Base-by-base conservation (phyloP, 2,113 vertebrate genomes). In the Benitochromis conjunctus region DNA sequence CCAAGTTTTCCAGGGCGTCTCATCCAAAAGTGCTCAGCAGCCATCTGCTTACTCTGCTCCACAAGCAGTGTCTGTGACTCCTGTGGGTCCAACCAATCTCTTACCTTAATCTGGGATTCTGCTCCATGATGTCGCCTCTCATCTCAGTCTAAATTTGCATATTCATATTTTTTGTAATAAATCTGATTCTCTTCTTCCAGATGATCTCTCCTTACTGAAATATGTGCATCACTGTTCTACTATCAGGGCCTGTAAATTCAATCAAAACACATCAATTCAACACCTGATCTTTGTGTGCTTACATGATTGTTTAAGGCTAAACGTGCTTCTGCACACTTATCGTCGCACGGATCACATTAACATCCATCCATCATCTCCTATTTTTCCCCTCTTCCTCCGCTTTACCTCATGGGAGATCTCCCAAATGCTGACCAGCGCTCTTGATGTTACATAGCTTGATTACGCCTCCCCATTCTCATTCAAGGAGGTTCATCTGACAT, bases 291-390 rank as follows among this genome's bases (percentile, higher is more conserved):
- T 9, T 77, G 16, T 31, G 14, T 48, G 55, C 18, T 74, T 31
- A 16, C 41, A 14, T 34, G 53, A 57, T 48, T 53, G 26, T 76
- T 76, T 21, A 56, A 34, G 81, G 18, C 81, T 31, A 71, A 84
- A 82, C 36, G 19, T 51, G 31, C 64, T 69, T 62, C 71, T 31
- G 53, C 78, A 24, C 62, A 55, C 31, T 86, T 88, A 93, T 88
- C 78, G 82, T 82, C 79, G n/a, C 62, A 79, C 89, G 89, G 88
- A 88, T 92, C 86, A 79, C 77, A 82, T 91, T 90, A 88, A 26
- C 31, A 77, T 64, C 1, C 81, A 87, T 88, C 79, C 80, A 82
- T 81, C 86, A 77, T 48, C 46, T 74, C 8, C 71, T 78, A n/a
- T 16, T 12, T 51, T 9, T 13, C 38, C 18, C 13, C 64, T 13